phyloP scores from a whole-genome alignment of 2,888 invertebrate species.

The Plusia festucae region DNA sequence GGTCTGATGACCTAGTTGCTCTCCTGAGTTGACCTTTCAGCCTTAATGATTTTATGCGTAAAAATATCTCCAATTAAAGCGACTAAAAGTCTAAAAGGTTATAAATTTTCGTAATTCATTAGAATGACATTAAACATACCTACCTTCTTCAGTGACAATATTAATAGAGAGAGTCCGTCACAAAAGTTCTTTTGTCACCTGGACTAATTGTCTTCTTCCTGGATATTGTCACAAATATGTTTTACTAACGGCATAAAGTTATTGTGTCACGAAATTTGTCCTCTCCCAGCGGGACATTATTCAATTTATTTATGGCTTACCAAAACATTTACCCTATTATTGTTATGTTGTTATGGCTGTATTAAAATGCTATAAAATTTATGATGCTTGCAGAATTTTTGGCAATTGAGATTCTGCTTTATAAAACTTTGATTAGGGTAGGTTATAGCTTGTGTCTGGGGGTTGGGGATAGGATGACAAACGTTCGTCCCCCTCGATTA shows the following conservation, averaged over 20 bases:
- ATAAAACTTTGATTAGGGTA: conserved; percentile 44
- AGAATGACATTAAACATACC: too few relatives aligned
- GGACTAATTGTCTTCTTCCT: conserved; percentile 36
- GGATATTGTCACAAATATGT: conserved; percentile 51
- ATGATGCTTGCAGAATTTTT: conserved; percentile 80
- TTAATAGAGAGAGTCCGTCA: conserved; percentile 3
- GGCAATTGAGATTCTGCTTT: conserved; percentile 51
- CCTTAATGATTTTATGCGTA: too few relatives aligned
- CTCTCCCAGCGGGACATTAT: conserved; percentile 77
- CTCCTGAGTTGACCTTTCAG: not conserved
- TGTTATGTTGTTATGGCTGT: conserved; percentile 87
- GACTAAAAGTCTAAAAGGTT: too few relatives aligned
- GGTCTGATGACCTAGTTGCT: too few relatives aligned
- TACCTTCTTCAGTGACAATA: too few relatives aligned
- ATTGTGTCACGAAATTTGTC: conserved; percentile 78
- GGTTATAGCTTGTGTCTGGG: conserved; percentile 32
- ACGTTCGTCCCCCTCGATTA: conserved; percentile 86
- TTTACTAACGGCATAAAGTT: conserved; percentile 62
- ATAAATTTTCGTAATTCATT: too few relatives aligned
- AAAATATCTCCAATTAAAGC: too few relatives aligned
- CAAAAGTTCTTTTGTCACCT: conserved; percentile 22
- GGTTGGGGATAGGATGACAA: conserved; percentile 82
- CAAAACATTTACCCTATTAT: conserved; percentile 89
- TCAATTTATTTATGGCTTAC: conserved; percentile 87
- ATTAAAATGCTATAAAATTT: conserved; percentile 88